phyloP scores from a whole-genome alignment of 2,113 vertebrate genomes.

The Ceuthmochares aereus region DNA sequence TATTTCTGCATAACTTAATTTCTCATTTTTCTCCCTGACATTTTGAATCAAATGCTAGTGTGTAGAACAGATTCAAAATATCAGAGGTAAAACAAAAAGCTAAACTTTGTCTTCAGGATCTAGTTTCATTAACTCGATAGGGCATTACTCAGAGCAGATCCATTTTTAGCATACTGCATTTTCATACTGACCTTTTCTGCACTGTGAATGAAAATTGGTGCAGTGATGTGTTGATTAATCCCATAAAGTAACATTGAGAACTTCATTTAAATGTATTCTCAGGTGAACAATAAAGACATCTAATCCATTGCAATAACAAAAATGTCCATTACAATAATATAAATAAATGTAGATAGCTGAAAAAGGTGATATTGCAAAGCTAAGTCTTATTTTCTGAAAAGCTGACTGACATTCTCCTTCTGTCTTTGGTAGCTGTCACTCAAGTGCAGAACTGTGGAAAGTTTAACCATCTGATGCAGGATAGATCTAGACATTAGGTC shows the following conservation, averaged over 20 bases:
- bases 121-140: conserved; percentile 49
- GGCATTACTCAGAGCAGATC: conserved; percentile 22
- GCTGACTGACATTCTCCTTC: neutral
- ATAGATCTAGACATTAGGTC: neutral
- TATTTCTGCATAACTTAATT: conserved; percentile 43
- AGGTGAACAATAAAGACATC: neutral
- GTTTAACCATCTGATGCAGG: neutral
- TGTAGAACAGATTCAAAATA: conserved; percentile 30
- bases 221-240: conserved; percentile 11
- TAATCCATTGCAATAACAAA: neutral
- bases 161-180: conserved; percentile 45
- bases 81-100: conserved; percentile 51
- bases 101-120: conserved; percentile 44
- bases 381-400: neutral
- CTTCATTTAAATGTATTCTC: neutral
- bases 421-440: neutral
- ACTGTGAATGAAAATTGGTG: neutral
- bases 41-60: conserved; percentile 16
- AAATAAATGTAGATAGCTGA: neutral
- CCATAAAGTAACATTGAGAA: neutral
- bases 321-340: neutral
- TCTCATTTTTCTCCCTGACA: conserved; percentile 54
- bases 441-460: neutral
- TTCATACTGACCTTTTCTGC: conserved; percentile 57
- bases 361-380: neutral